Evolutionary conservation across 2,797 vertebrate species (phyloP), one percentile per base, ranked within the genome.

Genomic region (Sparidentex hasta): DNA sequence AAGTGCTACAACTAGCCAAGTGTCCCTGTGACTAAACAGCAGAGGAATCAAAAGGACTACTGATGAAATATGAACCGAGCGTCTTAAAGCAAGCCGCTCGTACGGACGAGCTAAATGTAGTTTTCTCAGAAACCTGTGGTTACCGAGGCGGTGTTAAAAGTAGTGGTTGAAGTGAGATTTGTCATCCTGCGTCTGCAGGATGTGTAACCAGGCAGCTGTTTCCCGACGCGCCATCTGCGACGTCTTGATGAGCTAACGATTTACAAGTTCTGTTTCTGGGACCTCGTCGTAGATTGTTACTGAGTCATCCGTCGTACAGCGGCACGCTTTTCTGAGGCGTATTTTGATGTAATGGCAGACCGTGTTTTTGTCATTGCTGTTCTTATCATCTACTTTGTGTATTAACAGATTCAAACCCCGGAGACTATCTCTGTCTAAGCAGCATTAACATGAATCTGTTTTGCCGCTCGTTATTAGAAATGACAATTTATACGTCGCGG

Each of bases 401-500:
- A 70, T 69, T 70, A 66, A 64, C 73, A 69, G 29, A 65, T 71
- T 62, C 50, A 44, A 71, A 61, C 66, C 66, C 58, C 23, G 18
- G 66, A 46, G 56, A 69, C 56, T 62, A 59, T 54, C 74, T 64
- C 33, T 20, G 21, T 43, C 68, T 70, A 43, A 68, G 33, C 48
- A 55, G 54, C 77, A 69, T 67, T 69, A 76, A 55, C 44, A 48
- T 48, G 33, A 76, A 56, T 85, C 72, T 63, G 74, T 85, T 81
- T 61, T 66, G 38, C 29, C 65, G 75, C 59, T 56, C 63, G 7
- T 72, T 86, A 78, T 71, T 71, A 66, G 29, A 76, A 71, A 80
- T 78, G 6, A 63, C n/a, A 51, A 80, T 85, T 84, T 58, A 46
- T 74, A 47, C 65, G 58, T 84, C 27, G 57, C 79, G 65, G 75